Evolutionary conservation across 1,140 invertebrate genomes (phyloP).

Genomic region (Penaeus indicus): DNA sequence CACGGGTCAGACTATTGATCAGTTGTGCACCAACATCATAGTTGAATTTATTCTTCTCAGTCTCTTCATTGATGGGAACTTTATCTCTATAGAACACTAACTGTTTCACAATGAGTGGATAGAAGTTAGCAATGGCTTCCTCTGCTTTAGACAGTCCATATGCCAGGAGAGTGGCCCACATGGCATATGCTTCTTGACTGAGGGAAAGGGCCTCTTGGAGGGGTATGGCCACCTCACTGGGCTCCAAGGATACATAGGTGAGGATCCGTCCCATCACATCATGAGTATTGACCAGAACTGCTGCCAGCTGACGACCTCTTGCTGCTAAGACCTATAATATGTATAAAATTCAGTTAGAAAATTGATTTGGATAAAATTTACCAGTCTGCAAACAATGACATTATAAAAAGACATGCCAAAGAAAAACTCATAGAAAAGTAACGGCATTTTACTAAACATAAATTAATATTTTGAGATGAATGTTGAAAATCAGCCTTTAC

Average conservation of each 20-base stretch:
- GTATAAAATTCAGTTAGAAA: background rate
- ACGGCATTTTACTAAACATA: background rate
- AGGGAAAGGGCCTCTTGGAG: constrained; percentile 54
- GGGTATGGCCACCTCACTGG: constrained; percentile 51
- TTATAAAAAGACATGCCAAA: too few species aligned
- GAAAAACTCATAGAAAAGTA: too few species aligned
- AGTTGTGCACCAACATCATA: constrained; percentile 63
- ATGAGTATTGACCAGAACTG: constrained; percentile 51
- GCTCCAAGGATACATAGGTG: constrained; percentile 57
- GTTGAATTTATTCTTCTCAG: constrained; percentile 59
- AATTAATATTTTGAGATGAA: background rate
- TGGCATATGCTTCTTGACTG: constrained; percentile 56
- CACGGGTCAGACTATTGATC: constrained; percentile 42
- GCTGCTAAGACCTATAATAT: constrained; percentile 41
- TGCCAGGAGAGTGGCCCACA: constrained; percentile 52
- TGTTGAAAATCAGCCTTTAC: constrained; percentile 29
- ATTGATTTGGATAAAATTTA: background rate
- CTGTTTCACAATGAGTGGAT: constrained; percentile 55
- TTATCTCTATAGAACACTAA: constrained; percentile 64
- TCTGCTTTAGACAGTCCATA: constrained; percentile 56
- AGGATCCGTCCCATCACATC: constrained; percentile 55
- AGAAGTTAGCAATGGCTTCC: constrained; percentile 57
- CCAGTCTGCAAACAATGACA: background rate
- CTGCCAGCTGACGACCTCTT: constrained; percentile 56
- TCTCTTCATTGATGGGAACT: constrained; percentile 58